phyloP scores from a whole-genome alignment of 2,888 invertebrate genomes.

The Dicyrtoma fusca region DNA sequence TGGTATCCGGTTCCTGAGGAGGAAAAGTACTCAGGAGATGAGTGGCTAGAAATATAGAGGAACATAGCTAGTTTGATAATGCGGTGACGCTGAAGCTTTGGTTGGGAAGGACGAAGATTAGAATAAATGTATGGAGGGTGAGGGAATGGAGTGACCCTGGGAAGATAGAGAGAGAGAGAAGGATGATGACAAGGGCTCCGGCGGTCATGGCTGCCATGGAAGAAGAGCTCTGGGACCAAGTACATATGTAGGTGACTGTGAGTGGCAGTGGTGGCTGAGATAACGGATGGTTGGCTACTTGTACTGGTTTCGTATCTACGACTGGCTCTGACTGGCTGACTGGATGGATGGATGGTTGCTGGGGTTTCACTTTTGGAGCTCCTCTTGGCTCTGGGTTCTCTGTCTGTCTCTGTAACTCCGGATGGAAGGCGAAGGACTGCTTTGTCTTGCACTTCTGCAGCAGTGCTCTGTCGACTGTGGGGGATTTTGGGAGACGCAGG shows the following conservation, averaged over 20 bases:
- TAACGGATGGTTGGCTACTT: neutral
- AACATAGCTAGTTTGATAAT: neutral
- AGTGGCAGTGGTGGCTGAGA: neutral
- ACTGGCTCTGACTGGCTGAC: neutral
- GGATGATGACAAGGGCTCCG: constrained; percentile 28
- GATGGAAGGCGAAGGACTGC: neutral
- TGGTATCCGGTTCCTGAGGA: constrained; percentile 23
- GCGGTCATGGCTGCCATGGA: constrained; percentile 26
- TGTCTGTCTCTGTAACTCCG: neutral
- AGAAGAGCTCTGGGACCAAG: too few species aligned
- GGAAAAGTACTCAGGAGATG: too few species aligned
- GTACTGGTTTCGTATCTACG: neutral
- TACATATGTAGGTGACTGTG: neutral
- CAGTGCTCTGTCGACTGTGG: neutral
- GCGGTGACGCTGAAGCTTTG: constrained; percentile 1
- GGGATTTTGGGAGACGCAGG: neutral
- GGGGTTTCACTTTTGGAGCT: neutral
- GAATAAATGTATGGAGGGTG: constrained; percentile 24
- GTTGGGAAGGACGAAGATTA: constrained; percentile 36
- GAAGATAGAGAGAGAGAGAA: constrained; percentile 3
- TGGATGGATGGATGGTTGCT: neutral
- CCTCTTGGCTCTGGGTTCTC: constrained; percentile 3
- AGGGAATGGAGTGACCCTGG: constrained; percentile 34
- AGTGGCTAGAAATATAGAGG: constrained; percentile 7
- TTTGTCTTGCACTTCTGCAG: too few species aligned